Evolutionary conservation across 2,113 vertebrate species (phyloP).

Genomic region (Calypte anna): DNA sequence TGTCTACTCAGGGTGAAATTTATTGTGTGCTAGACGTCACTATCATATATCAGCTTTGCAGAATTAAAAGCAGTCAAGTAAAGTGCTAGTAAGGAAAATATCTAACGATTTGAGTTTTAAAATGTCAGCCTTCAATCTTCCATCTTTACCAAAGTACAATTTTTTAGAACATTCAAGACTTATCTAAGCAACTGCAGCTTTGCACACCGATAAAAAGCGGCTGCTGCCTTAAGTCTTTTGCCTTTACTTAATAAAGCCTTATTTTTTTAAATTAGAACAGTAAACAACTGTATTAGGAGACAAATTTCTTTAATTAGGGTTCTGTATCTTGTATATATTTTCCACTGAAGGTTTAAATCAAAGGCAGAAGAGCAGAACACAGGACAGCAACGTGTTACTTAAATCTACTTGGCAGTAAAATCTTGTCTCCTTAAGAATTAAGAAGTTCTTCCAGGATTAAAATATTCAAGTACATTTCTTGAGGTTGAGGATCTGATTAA

Average conservation of each 20-base stretch:
- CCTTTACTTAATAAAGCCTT: not conserved
- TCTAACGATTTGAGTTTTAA: not conserved
- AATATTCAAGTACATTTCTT: not conserved
- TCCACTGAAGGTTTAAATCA: not conserved
- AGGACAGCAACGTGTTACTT: not conserved
- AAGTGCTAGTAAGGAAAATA: not conserved
- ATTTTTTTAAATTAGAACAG: not conserved
- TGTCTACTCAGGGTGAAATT: constrained; percentile 54
- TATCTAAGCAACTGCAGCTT: not conserved
- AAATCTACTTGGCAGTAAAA: not conserved
- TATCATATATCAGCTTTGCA: not conserved
- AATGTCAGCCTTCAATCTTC: constrained; percentile 10
- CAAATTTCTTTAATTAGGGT: not conserved
- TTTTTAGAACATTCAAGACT: not conserved
- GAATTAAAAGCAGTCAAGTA: constrained; percentile 38
- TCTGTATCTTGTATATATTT: constrained; percentile 7
- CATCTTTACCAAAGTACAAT: not conserved
- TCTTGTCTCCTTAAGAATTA: not conserved
- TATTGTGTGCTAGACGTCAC: constrained; percentile 9
- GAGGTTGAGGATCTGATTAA: not conserved
- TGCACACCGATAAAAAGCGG: not conserved
- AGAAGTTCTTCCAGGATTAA: not conserved
- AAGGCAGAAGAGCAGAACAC: not conserved
- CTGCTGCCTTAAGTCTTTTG: not conserved
- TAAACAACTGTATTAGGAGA: not conserved